Evolutionary conservation across 2,888 invertebrate species (phyloP).

Genomic region (Drosophila subquinaria): DNA sequence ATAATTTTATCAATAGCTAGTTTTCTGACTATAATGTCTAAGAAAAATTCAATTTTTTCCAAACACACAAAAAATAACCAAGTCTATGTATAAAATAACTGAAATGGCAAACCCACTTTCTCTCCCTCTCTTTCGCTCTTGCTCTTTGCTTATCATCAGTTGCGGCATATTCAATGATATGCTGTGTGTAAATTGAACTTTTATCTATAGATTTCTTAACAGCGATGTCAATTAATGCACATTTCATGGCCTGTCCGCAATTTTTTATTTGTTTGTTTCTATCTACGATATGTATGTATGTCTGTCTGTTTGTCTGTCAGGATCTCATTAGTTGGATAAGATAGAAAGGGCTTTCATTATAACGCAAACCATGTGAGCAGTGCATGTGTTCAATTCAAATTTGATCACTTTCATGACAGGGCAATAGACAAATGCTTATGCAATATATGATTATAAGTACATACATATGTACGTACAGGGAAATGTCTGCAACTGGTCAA

Average conservation of each 20-base stretch:
- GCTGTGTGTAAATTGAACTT: constrained; percentile 50
- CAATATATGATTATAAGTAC: not conserved
- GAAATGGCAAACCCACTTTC: not conserved
- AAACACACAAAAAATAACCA: no score
- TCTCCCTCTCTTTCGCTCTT: not conserved
- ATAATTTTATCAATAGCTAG: no score
- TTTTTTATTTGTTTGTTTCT: not conserved
- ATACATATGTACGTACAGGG: not conserved
- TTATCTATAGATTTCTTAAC: constrained; percentile 55
- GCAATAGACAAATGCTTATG: constrained; percentile 9
- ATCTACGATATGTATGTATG: constrained; percentile 3
- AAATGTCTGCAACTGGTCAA: not conserved
- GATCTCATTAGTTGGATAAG: constrained; percentile 71
- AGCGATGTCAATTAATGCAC: constrained; percentile 55
- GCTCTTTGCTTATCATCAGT: constrained; percentile 23
- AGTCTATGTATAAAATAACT: not conserved
- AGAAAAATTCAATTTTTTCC: no score
- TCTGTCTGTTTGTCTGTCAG: constrained; percentile 44
- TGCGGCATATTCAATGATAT: constrained; percentile 35
- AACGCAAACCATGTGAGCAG: constrained; percentile 40
- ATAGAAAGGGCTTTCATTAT: constrained; percentile 25
- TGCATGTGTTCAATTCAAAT: constrained; percentile 35
- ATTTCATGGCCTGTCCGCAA: constrained; percentile 20
- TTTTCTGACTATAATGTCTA: no score
- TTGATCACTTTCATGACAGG: constrained; percentile 24